These are phyloP conservation scores for Dunckerocampus dactyliophorus DNA, from an alignment of 2,113 vertebrate species.

Conservation along the genomic window DNA sequence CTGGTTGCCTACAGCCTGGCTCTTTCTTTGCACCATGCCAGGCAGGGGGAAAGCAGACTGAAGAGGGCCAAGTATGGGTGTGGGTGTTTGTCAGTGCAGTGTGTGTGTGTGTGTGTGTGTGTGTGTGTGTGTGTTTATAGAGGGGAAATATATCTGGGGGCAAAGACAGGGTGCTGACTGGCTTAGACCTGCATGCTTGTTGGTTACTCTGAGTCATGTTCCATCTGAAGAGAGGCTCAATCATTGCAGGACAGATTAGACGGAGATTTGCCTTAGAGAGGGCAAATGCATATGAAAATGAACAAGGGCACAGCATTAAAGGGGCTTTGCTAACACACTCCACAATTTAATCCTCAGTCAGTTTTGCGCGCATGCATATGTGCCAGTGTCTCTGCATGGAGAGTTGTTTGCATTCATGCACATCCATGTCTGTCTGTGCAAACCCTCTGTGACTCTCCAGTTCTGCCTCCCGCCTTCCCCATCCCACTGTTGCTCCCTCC, in stretches of 20 bases:
- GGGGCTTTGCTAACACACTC: constrained; percentile 27
- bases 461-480: constrained; percentile 37
- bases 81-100: constrained; percentile 40
- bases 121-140: constrained; percentile 8
- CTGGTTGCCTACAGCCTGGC: constrained; percentile 17
- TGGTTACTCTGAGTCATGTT: constrained; percentile 37
- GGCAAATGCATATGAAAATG: constrained; percentile 43
- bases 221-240: constrained; percentile 35
- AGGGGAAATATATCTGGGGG: constrained; percentile 32
- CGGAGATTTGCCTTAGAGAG: constrained; percentile 42
- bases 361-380: constrained; percentile 23
- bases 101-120: background rate
- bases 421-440: constrained; percentile 47
- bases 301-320: constrained; percentile 33
- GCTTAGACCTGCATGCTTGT: background rate
- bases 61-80: constrained; percentile 30
- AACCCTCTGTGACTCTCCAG: constrained; percentile 51
- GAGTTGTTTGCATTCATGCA: constrained; percentile 41
- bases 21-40: constrained; percentile 14
- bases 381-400: constrained; percentile 19
- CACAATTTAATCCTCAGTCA: constrained; percentile 36
- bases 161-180: constrained; percentile 11
- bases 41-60: constrained; percentile 21
- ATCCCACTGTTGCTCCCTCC: constrained; percentile 30
- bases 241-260: constrained; percentile 54